Base-by-base conservation (phyloP, 2,113 vertebrate species). In the Apteryx owenii region DNA sequence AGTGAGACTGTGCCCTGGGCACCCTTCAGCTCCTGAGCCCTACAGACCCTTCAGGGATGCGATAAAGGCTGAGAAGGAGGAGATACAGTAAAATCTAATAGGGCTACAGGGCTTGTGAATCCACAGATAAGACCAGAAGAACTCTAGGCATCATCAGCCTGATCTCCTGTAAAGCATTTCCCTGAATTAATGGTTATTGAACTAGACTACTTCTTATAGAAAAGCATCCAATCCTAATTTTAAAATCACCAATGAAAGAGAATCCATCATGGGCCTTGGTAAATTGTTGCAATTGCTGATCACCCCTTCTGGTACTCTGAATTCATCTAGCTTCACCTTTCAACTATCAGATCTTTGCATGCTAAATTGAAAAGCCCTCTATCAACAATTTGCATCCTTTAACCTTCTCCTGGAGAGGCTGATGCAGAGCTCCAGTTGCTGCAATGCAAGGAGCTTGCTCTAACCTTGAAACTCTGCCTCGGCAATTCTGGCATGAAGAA, bases 371-470 rank as follows among this genome's bases (percentile, higher is more conserved):
- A 97, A 94, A 95, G 89, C 90, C 86, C 92, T 97, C 92, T 95
- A 94, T 95, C 95, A 97, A 97, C 90, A 95, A 84, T 95, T 90
- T 96, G 91, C 89, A 96, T 96, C 95, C 83, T 95, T 95, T 95
- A 95, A 88, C 95, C 94, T 97, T 95, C 86, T 93, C 83, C 89
- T 7, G n/a, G 95, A 92, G 94, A 65, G 36, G 36, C 62, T 65
- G 36, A 21, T 23, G 62, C 36, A 38, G 33, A 95, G 80, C 93
- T 95, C 93, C 92, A 96, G 90, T 44, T 62, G 20, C 88, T 86
- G 92, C 94, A 95, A 91, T 17, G 1, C 33, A 86, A 95, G 80
- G 89, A 90, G 80, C 26, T 90, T 70, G 64, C 60, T 93, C 76
- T 95, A 92, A 96, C 91, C 96, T 97, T 97, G 94, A 91, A 90